Percentiles rank a stretch among this genome's conserved stretches.
phyloP scores from a whole-genome alignment of 2,797 vertebrate genomes.

The Nannoperca australis region DNA sequence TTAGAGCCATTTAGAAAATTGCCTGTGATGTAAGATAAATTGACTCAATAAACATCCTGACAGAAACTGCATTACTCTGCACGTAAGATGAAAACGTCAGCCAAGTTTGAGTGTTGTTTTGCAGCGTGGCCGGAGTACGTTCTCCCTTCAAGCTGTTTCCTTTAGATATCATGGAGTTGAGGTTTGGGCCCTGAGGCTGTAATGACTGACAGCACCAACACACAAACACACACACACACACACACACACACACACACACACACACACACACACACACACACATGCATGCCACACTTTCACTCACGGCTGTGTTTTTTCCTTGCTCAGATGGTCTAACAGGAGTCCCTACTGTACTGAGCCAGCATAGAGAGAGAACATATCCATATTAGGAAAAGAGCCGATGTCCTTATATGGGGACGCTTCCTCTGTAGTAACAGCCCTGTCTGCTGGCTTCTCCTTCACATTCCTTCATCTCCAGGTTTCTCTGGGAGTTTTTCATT shows the following conservation, averaged over 20 bases:
- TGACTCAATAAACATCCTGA: slow-evolving; percentile 37
- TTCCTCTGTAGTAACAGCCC: slow-evolving; percentile 93
- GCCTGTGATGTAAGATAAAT: slow-evolving; percentile 38
- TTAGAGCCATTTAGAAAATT: not conserved
- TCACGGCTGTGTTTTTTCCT: slow-evolving; percentile 48
- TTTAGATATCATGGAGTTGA: slow-evolving; percentile 65
- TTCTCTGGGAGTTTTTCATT: slow-evolving; percentile 96
- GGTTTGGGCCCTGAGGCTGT: slow-evolving; percentile 57
- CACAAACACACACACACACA: slow-evolving; percentile 34
- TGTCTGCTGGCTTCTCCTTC: slow-evolving; percentile 90
- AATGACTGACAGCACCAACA: slow-evolving; percentile 47
- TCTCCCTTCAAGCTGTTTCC: slow-evolving; percentile 74
- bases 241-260: slow-evolving; percentile 28
- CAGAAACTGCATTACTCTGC: slow-evolving; percentile 11
- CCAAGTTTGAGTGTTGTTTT: slow-evolving; percentile 55
- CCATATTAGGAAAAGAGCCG: slow-evolving; percentile 84
- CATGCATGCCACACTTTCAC: slow-evolving; percentile 54
- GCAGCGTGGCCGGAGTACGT: slow-evolving; percentile 49
- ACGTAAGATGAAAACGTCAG: slow-evolving; percentile 42
- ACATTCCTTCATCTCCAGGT: slow-evolving; percentile 90
- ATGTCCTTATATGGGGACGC: slow-evolving; percentile 92
- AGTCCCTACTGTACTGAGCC: slow-evolving; percentile 79
- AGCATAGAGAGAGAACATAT: slow-evolving; percentile 77
- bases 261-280: slow-evolving; percentile 34
- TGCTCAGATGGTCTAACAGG: slow-evolving; percentile 56